These are phyloP conservation scores for Drosophila macrothrix DNA, from an alignment of 2,888 invertebrate species.

Conservation along the genomic window DNA sequence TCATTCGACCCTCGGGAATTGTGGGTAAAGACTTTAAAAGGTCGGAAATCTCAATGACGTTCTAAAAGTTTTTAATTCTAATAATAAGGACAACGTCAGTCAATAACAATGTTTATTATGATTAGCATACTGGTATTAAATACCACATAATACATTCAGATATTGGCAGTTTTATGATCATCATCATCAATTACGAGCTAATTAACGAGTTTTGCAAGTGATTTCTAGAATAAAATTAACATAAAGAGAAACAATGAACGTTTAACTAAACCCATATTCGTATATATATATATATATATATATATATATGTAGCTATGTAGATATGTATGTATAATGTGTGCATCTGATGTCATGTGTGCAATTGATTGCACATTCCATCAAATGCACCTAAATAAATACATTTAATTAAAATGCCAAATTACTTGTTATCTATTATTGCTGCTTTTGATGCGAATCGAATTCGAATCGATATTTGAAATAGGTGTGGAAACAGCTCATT, in stretches of 20 bases:
- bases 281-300: not conserved
- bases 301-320: not conserved
- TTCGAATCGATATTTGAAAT: constrained; percentile 28
- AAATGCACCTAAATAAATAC: constrained; percentile 25
- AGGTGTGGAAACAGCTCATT: not conserved
- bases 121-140: constrained; percentile 22
- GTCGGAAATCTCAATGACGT: constrained; percentile 29
- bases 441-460: constrained; percentile 10
- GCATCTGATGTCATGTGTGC: constrained; percentile 23
- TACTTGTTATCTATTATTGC: constrained; percentile 31
- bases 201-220: constrained; percentile 10
- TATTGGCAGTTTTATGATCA: not conserved
- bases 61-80: not conserved
- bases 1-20: constrained; percentile 16
- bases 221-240: not conserved
- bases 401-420: constrained; percentile 54
- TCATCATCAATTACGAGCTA: not conserved
- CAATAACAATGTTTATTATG: not conserved
- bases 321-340: not conserved
- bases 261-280: not conserved
- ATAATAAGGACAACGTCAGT: not conserved
- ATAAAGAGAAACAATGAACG: not conserved
- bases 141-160: not conserved
- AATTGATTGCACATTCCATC: constrained; percentile 19
- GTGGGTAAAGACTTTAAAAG: constrained; percentile 9